These are phyloP conservation scores for Watsonalla binaria DNA, from an alignment of 2,888 invertebrate genomes.

Conservation along the genomic window DNA sequence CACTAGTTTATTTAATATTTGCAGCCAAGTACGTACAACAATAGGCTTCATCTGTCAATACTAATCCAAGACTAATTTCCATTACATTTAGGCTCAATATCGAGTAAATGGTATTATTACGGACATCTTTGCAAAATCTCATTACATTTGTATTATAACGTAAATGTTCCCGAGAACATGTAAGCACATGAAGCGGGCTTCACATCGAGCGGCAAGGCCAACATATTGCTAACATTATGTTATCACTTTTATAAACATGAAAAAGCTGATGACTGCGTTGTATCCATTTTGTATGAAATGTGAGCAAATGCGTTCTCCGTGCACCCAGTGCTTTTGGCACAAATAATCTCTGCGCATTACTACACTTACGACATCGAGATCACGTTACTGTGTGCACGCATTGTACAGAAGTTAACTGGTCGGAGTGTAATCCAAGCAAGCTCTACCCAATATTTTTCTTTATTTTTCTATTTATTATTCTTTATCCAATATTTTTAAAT, in stretches of 20 bases:
- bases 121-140: no score
- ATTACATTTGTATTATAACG: no score
- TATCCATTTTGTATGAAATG: constrained; percentile 9
- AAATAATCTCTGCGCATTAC: constrained; percentile 34
- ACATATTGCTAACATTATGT: constrained; percentile 19
- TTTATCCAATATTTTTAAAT: no score
- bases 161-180: not conserved
- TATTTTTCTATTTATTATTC: no score
- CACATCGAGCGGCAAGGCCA: constrained; percentile 21
- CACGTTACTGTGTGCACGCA: constrained; percentile 6
- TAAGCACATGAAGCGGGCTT: constrained; percentile 15
- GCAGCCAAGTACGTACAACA: constrained; percentile 27
- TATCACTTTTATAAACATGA: constrained; percentile 11
- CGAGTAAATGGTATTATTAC: not conserved
- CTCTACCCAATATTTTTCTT: no score
- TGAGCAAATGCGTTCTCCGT: constrained; percentile 40
- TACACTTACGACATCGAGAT: constrained; percentile 12
- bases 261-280: constrained; percentile 6
- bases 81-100: constrained; percentile 1
- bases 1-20: constrained; percentile 7
- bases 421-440: no score
- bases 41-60: constrained; percentile 28
- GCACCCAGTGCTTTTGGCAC: constrained; percentile 64
- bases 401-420: not conserved
- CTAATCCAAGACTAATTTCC: constrained; percentile 29